Evolutionary conservation across 2,888 invertebrate species (phyloP).

Genomic region (Cataglyphis cursor): DNA sequence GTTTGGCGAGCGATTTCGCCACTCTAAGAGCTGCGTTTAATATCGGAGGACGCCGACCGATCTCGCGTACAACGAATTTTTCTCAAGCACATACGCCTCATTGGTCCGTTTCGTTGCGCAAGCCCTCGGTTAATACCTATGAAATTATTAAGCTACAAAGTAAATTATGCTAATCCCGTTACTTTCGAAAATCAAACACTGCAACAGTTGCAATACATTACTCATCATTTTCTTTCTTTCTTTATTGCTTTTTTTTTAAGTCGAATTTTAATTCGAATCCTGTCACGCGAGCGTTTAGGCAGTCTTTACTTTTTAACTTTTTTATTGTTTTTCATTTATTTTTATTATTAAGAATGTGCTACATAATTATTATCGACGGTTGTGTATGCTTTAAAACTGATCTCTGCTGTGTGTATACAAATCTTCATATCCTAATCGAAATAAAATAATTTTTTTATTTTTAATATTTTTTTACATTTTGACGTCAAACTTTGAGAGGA

Average conservation of each 20-base stretch:
- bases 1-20: conserved; percentile 29
- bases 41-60: conserved; percentile 21
- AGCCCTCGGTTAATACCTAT: conserved; percentile 29
- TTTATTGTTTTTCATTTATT: not conserved
- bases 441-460: not conserved
- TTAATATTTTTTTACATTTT: not conserved
- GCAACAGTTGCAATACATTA: not conserved
- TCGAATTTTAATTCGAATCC: not conserved
- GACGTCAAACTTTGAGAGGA: not conserved
- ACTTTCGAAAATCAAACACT: conserved; percentile 7
- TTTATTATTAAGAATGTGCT: not conserved
- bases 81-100: not conserved
- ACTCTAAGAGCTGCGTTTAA: conserved; percentile 26
- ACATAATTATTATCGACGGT: not conserved
- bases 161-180: not conserved
- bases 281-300: too few relatives aligned
- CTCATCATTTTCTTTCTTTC: not conserved
- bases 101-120: conserved; percentile 22
- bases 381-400: not conserved
- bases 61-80: conserved; percentile 15
- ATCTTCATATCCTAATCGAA: not conserved
- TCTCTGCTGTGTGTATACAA: not conserved
- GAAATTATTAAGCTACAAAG: conserved; percentile 12
- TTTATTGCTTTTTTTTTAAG: not conserved
- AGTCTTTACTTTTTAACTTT: not conserved